A percentile compares a stretch with the other conserved stretches of the same genome.
phyloP scores from a whole-genome alignment of 1,140 invertebrate genomes.

The Lasaia peninsularis region DNA sequence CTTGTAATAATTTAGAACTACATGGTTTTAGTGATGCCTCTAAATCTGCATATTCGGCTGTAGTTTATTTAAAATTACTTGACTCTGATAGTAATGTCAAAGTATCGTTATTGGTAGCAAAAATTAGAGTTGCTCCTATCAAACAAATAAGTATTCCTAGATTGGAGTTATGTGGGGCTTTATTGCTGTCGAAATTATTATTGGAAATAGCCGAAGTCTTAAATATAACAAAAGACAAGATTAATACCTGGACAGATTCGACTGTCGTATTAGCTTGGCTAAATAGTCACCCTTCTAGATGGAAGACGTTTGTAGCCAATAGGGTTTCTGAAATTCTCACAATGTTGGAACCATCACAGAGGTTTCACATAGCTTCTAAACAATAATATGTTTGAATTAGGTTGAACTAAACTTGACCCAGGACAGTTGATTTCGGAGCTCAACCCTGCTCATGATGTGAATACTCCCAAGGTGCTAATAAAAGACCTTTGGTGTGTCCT shows the following conservation, averaged over 20 bases:
- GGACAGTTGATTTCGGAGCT: no score
- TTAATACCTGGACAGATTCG: conserved; percentile 17
- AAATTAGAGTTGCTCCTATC: conserved; percentile 46
- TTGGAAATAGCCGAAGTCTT: conserved; percentile 2
- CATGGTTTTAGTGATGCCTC: conserved; percentile 42
- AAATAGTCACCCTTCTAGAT: conserved; percentile 16
- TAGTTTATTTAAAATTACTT: conserved; percentile 24
- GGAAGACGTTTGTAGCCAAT: conserved; percentile 24
- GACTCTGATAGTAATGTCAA: conserved; percentile 13
- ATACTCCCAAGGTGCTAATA: no score
- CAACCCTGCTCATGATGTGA: no score
- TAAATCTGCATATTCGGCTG: conserved; percentile 31
- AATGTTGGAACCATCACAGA: neutral
- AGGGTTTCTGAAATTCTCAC: conserved; percentile 15
- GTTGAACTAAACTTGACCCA: no score
- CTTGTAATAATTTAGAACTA: conserved; percentile 2
- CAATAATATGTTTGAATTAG: no score
- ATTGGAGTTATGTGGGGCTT: conserved; percentile 25
- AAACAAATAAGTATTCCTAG: conserved; percentile 24
- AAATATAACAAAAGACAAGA: conserved; percentile 1
- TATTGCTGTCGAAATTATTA: conserved; percentile 13
- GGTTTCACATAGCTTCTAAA: neutral
- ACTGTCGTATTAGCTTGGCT: conserved; percentile 23
- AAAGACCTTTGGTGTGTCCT: no score
- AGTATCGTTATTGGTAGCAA: conserved; percentile 44